These are phyloP conservation scores for Neogale vison DNA, from an alignment of 2,113 vertebrate species.

Conservation along the genomic window DNA sequence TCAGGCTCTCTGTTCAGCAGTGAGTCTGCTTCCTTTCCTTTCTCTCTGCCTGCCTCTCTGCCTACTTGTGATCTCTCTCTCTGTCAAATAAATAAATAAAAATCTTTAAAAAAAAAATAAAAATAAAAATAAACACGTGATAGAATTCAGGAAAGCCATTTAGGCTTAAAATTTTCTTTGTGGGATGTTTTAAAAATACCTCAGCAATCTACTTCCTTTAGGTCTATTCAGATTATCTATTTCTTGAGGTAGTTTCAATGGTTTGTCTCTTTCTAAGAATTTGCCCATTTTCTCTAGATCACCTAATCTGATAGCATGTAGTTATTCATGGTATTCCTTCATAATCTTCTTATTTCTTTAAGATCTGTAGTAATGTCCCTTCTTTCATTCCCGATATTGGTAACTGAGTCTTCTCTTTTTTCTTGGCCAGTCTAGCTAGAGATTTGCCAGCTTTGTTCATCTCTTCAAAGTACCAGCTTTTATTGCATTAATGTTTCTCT, in stretches of 20 bases:
- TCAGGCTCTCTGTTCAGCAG: too few species aligned
- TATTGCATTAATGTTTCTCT: background rate
- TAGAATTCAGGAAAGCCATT: constrained; percentile 13
- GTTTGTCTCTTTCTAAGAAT: constrained; percentile 26
- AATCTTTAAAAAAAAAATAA: too few species aligned
- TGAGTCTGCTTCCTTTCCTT: too few species aligned
- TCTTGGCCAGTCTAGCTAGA: background rate
- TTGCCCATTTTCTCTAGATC: background rate
- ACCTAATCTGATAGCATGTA: background rate
- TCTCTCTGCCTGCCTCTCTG: too few species aligned
- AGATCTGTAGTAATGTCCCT: background rate
- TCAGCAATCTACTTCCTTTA: background rate
- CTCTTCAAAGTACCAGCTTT: constrained; percentile 18
- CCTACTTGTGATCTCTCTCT: too few species aligned
- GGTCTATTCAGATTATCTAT: background rate
- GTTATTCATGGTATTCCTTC: background rate
- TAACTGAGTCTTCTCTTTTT: background rate
- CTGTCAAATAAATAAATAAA: too few species aligned
- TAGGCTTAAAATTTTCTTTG: constrained; percentile 19
- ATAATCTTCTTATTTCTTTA: constrained; percentile 35
- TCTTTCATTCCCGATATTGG: constrained; percentile 13
- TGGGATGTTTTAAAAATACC: constrained; percentile 10
- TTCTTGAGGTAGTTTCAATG: constrained; percentile 10
- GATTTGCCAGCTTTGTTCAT: background rate
- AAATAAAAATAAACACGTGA: constrained; percentile 25